phyloP scores from a whole-genome alignment of 2,888 invertebrate species.

The Syrista parreyssii region DNA sequence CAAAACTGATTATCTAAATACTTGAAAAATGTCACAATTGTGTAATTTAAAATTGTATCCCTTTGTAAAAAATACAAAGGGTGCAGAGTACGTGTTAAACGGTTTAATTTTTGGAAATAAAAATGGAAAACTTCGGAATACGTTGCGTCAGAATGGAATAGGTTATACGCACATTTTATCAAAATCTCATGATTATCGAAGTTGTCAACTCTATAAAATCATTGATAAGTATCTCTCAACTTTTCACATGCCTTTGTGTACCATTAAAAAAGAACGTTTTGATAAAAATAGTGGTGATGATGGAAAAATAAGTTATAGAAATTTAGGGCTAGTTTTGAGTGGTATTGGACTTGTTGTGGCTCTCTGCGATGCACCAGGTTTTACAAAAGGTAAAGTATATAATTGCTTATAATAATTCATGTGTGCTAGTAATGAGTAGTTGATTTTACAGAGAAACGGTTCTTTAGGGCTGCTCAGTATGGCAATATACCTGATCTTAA shows the following conservation, averaged over 20 bases:
- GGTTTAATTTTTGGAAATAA: conserved; percentile 18
- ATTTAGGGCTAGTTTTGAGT: conserved; percentile 24
- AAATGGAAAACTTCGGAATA: conserved; percentile 15
- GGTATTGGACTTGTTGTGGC: conserved; percentile 25
- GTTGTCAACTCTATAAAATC: conserved; percentile 31
- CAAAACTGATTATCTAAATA: background rate
- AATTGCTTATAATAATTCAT: background rate
- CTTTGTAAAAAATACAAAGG: conserved; percentile 20
- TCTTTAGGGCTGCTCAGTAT: conserved; percentile 69
- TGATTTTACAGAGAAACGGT: conserved; percentile 63
- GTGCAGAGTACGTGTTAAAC: conserved; percentile 22
- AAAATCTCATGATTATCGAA: conserved; percentile 14
- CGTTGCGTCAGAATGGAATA: conserved; percentile 25
- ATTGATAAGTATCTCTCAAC: conserved; percentile 16
- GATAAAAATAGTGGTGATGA: background rate
- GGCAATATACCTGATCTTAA: conserved; percentile 67
- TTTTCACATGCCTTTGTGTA: background rate
- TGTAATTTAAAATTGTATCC: conserved; percentile 30
- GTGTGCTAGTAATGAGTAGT: conserved; percentile 6
- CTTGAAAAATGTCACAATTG: conserved; percentile 44
- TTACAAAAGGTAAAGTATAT: conserved; percentile 24
- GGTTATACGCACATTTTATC: conserved; percentile 43
- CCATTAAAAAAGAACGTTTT: background rate
- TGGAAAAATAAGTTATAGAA: conserved; percentile 1
- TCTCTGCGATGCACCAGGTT: conserved; percentile 24